Conservation (phyloP, 2,113 vertebrate genomes). For the Machaerirhynchus nigripectus region DNA sequence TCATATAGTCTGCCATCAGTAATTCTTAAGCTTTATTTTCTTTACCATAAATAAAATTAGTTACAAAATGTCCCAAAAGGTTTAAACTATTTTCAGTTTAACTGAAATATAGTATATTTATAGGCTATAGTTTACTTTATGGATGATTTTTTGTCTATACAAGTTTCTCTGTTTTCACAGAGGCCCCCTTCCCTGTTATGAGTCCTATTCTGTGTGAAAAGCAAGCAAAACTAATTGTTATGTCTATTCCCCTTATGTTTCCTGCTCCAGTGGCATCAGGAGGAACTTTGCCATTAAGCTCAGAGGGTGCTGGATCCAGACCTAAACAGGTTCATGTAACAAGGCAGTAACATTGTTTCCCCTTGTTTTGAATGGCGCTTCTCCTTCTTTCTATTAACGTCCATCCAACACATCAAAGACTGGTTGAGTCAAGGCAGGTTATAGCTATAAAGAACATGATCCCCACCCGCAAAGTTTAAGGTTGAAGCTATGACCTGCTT, state of each 20-base stretch:
- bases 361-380: slow-evolving; percentile 11
- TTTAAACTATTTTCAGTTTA: neutral
- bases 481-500: neutral
- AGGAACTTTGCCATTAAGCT: neutral
- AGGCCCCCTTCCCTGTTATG: neutral
- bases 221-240: neutral
- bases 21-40: neutral
- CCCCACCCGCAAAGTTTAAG: neutral
- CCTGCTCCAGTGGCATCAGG: neutral
- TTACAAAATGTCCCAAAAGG: neutral
- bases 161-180: neutral
- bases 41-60: neutral
- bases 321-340: neutral
- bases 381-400: neutral
- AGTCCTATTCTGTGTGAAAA: neutral
- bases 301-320: neutral
- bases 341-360: neutral
- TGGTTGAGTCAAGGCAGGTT: neutral
- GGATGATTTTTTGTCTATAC: neutral
- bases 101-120: too few relatives aligned
- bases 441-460: neutral
- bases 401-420: neutral
- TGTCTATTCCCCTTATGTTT: neutral
- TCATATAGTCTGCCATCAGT: neutral
- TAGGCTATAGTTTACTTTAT: neutral